These are phyloP conservation scores for Siniperca knerii DNA, from an alignment of 2,113 vertebrate species.

Conservation along the genomic window DNA sequence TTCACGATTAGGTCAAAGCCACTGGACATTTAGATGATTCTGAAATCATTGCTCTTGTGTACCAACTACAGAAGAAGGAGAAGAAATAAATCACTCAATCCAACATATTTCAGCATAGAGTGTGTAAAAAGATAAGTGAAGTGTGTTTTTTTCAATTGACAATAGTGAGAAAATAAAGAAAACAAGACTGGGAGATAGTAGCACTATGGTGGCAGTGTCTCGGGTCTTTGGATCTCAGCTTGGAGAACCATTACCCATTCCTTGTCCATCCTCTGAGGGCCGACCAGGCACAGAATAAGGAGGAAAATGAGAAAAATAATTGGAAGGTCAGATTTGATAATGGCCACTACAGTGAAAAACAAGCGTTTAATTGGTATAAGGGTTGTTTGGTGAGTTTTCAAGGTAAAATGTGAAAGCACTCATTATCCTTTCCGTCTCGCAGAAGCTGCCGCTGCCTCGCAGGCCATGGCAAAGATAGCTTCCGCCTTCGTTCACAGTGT, in stretches of 20 bases:
- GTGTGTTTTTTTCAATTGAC: not conserved
- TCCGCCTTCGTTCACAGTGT: constrained; percentile 52
- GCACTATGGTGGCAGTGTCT: constrained; percentile 5
- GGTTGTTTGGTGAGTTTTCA: constrained; percentile 81
- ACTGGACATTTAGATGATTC: not conserved
- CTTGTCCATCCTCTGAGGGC: constrained; percentile 63
- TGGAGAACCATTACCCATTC: constrained; percentile 75
- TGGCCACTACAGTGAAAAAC: constrained; percentile 80
- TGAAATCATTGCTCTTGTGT: not conserved
- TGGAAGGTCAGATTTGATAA: constrained; percentile 87
- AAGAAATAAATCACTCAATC: not conserved
- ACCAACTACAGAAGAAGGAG: not conserved
- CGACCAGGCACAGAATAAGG: constrained; percentile 71
- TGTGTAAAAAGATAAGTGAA: not conserved
- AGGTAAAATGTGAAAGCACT: constrained; percentile 86
- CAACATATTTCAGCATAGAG: not conserved
- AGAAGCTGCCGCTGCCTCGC: constrained; percentile 47
- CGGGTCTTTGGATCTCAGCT: constrained; percentile 51
- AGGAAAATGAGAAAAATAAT: constrained; percentile 84
- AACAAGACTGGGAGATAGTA: constrained; percentile 25
- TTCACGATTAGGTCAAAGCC: not conserved
- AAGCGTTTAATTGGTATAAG: constrained; percentile 85
- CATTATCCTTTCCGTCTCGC: constrained; percentile 80
- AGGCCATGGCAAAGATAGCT: constrained; percentile 53
- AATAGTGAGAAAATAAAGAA: constrained; percentile 16